A percentile compares a stretch with the other conserved stretches of the same genome.
Conservation (phyloP, 2,888 invertebrate species). For the Morpho achilles region DNA sequence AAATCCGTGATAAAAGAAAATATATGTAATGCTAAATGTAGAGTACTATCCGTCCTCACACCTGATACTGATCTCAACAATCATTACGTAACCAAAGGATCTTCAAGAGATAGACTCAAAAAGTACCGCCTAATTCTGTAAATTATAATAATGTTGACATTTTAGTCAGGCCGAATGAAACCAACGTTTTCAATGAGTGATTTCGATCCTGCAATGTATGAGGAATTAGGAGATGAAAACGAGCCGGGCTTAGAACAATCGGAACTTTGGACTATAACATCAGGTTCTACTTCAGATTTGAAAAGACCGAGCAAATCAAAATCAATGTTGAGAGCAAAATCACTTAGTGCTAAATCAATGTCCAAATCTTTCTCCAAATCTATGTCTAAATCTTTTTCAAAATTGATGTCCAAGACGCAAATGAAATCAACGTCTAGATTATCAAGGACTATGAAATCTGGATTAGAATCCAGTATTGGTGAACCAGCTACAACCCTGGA, state of each 20-base stretch:
- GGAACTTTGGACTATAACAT: slow-evolving; percentile 43
- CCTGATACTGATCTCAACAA: too few species aligned
- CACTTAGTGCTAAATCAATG: slow-evolving; percentile 31
- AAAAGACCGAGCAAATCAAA: slow-evolving; percentile 36
- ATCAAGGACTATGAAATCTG: slow-evolving; percentile 30
- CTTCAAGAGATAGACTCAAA: too few species aligned
- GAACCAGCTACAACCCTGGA: slow-evolving; percentile 39
- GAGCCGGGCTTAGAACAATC: slow-evolving; percentile 38
- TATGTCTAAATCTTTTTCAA: slow-evolving; percentile 29
- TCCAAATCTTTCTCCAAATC: slow-evolving; percentile 34
- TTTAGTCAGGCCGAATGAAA: slow-evolving; percentile 27
- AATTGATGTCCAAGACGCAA: slow-evolving; percentile 30
- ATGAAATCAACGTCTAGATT: slow-evolving; percentile 32
- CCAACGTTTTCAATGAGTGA: slow-evolving; percentile 41
- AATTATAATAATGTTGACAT: neutral
- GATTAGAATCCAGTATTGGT: slow-evolving; percentile 18
- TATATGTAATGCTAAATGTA: too few species aligned
- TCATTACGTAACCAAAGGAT: too few species aligned
- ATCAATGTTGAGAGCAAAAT: slow-evolving; percentile 34
- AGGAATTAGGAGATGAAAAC: slow-evolving; percentile 33
- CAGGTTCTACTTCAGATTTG: slow-evolving; percentile 30
- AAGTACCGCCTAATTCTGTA: neutral
- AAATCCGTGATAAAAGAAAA: too few species aligned
- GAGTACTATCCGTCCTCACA: too few species aligned
- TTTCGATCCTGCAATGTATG: slow-evolving; percentile 35